Conservation (phyloP, 2,888 invertebrate genomes). For the Portevinia maculata region DNA sequence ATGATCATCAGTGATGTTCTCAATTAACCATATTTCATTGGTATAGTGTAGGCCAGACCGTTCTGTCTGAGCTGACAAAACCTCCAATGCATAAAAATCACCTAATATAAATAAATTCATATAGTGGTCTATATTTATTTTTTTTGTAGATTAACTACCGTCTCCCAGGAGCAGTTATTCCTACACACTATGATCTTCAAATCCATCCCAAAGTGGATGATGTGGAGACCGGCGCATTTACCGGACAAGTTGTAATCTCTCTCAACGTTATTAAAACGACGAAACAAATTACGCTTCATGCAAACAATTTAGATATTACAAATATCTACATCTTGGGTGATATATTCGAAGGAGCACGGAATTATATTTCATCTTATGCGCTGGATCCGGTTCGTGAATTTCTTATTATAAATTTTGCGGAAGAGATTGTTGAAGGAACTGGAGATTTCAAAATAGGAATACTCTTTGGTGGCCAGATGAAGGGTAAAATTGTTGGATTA, state of each 20-base stretch:
- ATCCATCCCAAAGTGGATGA: conserved; percentile 86
- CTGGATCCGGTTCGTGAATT: conserved; percentile 77
- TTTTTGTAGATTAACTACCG: conserved; percentile 78
- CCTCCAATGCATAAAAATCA: too few species aligned
- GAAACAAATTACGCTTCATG: conserved; percentile 85
- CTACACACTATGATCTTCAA: conserved; percentile 86
- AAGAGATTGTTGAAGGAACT: conserved; percentile 77
- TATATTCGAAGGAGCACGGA: background rate
- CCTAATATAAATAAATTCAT: too few species aligned
- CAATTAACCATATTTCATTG: too few species aligned
- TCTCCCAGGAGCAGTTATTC: conserved; percentile 85
- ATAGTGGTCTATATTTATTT: too few species aligned
- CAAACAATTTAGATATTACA: conserved; percentile 84
- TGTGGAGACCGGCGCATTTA: conserved; percentile 84
- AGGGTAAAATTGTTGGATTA: conserved; percentile 88
- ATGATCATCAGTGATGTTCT: too few species aligned
- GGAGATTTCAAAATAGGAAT: conserved; percentile 78
- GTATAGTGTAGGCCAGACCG: too few species aligned
- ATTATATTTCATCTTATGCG: conserved; percentile 22
- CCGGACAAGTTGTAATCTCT: conserved; percentile 84
- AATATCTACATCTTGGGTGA: conserved; percentile 71
- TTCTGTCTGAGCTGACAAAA: too few species aligned
- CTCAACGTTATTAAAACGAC: conserved; percentile 82
- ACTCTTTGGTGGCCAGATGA: conserved; percentile 86
- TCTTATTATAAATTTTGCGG: conserved; percentile 77